Conservation (phyloP, 2,797 vertebrate genomes). For the Pygocentrus nattereri region DNA sequence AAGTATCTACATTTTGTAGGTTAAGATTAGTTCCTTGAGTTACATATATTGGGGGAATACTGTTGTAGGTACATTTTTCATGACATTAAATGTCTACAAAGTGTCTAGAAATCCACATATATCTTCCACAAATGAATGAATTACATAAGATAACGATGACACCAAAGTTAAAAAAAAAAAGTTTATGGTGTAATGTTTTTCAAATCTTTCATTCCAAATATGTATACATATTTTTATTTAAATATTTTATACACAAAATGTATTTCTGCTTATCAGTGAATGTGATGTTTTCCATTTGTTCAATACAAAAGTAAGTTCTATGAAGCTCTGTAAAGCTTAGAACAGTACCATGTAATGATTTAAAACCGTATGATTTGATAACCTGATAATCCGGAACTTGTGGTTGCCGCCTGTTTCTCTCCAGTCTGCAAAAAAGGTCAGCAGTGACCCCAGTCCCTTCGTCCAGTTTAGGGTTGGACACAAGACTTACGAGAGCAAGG, state of each 20-base stretch:
- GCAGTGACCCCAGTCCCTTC: constrained; percentile 90
- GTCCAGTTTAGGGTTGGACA: constrained; percentile 93
- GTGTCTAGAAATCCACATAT: too few relatives aligned
- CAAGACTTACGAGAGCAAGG: constrained; percentile 91
- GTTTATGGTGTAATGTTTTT: too few relatives aligned
- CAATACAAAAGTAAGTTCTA: neutral
- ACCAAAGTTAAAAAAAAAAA: too few relatives aligned
- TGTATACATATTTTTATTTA: neutral
- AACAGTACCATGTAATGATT: neutral
- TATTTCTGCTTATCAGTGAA: too few relatives aligned
- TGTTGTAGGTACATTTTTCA: too few relatives aligned
- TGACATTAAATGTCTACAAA: too few relatives aligned
- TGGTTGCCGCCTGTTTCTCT: constrained; percentile 48
- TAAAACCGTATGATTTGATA: neutral
- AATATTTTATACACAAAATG: too few relatives aligned
- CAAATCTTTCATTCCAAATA: neutral
- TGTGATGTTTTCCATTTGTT: too few relatives aligned
- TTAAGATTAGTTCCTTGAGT: neutral
- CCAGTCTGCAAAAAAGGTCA: constrained; percentile 94
- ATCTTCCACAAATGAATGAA: too few relatives aligned
- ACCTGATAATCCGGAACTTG: constrained; percentile 1
- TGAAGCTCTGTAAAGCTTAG: neutral
- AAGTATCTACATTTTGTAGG: too few relatives aligned
- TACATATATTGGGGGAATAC: too few relatives aligned
- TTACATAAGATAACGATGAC: too few relatives aligned